These are phyloP conservation scores for Agapostemon virescens DNA, from an alignment of 2,888 invertebrate species.

Conservation along the genomic window DNA sequence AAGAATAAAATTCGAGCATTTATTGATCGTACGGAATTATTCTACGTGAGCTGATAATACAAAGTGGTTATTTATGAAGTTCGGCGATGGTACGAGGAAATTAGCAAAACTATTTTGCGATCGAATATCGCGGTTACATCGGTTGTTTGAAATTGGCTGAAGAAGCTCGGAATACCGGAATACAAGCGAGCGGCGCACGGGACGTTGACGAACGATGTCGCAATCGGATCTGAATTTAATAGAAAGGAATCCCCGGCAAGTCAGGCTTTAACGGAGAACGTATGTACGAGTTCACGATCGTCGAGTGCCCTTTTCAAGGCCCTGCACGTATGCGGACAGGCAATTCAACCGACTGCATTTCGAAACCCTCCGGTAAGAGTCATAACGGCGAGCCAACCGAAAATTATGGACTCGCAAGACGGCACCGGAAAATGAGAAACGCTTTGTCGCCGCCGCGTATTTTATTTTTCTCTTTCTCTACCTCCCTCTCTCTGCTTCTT, in stretches of 20 bases:
- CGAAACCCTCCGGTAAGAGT: slow-evolving; percentile 45
- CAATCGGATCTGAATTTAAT: slow-evolving; percentile 10
- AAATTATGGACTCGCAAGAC: slow-evolving; percentile 38
- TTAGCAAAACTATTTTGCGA: not conserved
- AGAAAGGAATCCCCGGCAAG: slow-evolving; percentile 8
- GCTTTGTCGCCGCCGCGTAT: slow-evolving; percentile 27
- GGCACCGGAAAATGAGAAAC: slow-evolving; percentile 37
- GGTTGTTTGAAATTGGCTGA: not conserved
- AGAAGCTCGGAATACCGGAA: not conserved
- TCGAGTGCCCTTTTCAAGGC: slow-evolving; percentile 49
- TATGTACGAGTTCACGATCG: not conserved
- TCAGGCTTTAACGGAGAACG: slow-evolving; percentile 33
- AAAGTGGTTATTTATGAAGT: no score
- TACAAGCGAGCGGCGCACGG: not conserved
- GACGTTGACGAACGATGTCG: slow-evolving; percentile 11
- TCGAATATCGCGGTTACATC: not conserved
- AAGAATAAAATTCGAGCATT: no score
- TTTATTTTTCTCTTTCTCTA: not conserved
- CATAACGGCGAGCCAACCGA: slow-evolving; percentile 54
- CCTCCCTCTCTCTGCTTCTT: not conserved
- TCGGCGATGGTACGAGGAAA: no score
- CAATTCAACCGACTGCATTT: slow-evolving; percentile 48
- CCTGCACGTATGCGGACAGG: slow-evolving; percentile 50
- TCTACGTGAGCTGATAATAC: no score
- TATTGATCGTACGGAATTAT: no score